Base-by-base conservation (phyloP, 2,888 invertebrate species). In the Drosophila formosana region DNA sequence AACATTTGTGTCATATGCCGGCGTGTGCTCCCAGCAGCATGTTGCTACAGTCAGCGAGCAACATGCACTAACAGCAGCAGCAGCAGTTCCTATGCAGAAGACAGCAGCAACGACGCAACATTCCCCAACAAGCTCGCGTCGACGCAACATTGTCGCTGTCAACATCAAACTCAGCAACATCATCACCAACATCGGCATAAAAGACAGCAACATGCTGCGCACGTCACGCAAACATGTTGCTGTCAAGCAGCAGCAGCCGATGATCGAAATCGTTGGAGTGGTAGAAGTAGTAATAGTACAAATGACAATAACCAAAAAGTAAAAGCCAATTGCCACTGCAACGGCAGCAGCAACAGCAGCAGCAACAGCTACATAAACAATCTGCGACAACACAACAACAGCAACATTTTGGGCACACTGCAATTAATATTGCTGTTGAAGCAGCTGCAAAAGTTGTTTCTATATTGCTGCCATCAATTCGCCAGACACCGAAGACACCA, bases 271-370 rank as follows among this genome's bases (percentile, higher is more conserved):
- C 30, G 32, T 45, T 45, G 43, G n/a, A 45, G 50, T 41, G 51
- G 25, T 28, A 61, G 51, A 47, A 55, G 45, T 70, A 62, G 66
- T 67, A 63, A 57, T 82, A 82, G 88, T 87, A 64, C 72, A 88
- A 82, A 82, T 67, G 78, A 70, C 83, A 80, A 80, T 69, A 80
- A 78, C 77, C 70, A 84, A 81, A 82, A 74, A 79, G 26, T 65
- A 72, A 66, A 63, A 70, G 52, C 66, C 63, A 71, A 56, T 58
- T 68, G 58, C 71, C 46, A 57, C 28, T 74, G 69, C 67, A 72
- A 32, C 61, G 62, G 43, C 46, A 63, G 37, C 46, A 49, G 25
- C 53, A 50, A 53, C 32, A 39, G 39, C 51, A 41, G 49, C 8
- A 66, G 26, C 32, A 60, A 63, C 46, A 51, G 39, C 51, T 37